Evolutionary conservation across 2,888 invertebrate genomes (phyloP).

Genomic region (Selenia dentaria): DNA sequence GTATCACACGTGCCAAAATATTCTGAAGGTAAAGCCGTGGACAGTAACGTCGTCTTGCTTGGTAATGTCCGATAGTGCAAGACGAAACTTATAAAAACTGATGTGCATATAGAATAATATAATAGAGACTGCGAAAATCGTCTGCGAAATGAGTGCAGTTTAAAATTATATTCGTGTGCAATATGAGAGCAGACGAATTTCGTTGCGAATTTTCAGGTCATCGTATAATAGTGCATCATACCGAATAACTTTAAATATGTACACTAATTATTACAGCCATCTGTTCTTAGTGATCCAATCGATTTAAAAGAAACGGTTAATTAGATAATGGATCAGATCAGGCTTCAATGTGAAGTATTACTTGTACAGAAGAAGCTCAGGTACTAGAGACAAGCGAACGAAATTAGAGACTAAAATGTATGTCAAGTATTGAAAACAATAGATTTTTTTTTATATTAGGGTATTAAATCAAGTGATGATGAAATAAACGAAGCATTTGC

Average conservation of each 20-base stretch:
- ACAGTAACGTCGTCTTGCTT: constrained; percentile 62
- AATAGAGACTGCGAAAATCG: constrained; percentile 22
- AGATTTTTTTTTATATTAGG: too few relatives aligned
- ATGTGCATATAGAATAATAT: constrained; percentile 46
- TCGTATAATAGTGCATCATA: constrained; percentile 9
- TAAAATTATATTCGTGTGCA: constrained; percentile 12
- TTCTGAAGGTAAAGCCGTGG: constrained; percentile 63
- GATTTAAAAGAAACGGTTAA: too few relatives aligned
- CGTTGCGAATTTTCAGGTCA: constrained; percentile 9
- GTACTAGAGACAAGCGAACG: too few relatives aligned
- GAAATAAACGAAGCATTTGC: too few relatives aligned
- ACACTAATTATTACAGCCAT: too few relatives aligned
- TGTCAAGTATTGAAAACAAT: too few relatives aligned
- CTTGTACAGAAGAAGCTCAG: too few relatives aligned
- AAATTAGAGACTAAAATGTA: too few relatives aligned
- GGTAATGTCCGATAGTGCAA: constrained; percentile 64
- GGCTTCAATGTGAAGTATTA: too few relatives aligned
- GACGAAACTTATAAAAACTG: constrained; percentile 43
- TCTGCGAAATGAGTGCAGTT: constrained; percentile 8
- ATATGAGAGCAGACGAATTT: constrained; percentile 14
- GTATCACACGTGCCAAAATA: constrained; percentile 66
- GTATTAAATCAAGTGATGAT: too few relatives aligned
- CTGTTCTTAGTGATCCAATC: too few relatives aligned
- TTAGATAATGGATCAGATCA: too few relatives aligned
- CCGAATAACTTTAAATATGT: not conserved